Percentiles rank a stretch among this genome's conserved stretches.
Evolutionary conservation across 2,888 invertebrate species (phyloP).

Genomic region (Desoria tigrina): DNA sequence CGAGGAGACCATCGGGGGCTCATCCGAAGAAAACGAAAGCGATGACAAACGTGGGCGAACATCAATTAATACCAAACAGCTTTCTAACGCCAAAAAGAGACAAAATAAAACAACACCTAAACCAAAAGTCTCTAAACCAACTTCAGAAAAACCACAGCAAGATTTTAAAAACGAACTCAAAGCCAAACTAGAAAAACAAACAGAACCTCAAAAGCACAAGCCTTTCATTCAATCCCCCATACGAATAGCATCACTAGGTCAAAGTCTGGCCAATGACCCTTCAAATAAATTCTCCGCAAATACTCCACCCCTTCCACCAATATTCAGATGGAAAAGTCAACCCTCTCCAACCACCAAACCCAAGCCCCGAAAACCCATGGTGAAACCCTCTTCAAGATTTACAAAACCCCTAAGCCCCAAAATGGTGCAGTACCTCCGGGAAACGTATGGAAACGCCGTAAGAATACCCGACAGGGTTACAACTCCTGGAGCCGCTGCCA

Average conservation of each 20-base stretch:
- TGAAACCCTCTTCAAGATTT: not conserved
- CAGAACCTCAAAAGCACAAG: not conserved
- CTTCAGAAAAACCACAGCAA: not conserved
- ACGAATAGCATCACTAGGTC: not conserved
- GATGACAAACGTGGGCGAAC: constrained; percentile 15
- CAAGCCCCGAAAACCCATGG: not conserved
- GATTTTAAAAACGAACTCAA: not conserved
- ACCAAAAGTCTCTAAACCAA: not conserved
- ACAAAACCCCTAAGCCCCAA: constrained; percentile 27
- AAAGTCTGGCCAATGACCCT: not conserved
- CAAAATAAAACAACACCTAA: not conserved
- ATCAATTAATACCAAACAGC: not conserved
- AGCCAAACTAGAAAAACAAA: not conserved
- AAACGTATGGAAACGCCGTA: constrained; percentile 33
- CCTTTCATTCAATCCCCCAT: not conserved
- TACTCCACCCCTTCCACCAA: constrained; percentile 13
- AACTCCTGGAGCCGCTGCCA: not conserved
- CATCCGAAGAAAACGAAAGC: constrained; percentile 27
- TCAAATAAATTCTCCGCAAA: not conserved
- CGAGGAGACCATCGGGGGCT: constrained; percentile 22
- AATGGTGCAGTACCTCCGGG: constrained; percentile 30
- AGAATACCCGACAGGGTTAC: not conserved
- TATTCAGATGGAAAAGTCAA: constrained; percentile 12
- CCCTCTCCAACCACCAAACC: not conserved
- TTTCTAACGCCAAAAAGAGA: no score